Base-by-base conservation (phyloP, 2,113 vertebrate genomes). In the Ellobius talpinus region DNA sequence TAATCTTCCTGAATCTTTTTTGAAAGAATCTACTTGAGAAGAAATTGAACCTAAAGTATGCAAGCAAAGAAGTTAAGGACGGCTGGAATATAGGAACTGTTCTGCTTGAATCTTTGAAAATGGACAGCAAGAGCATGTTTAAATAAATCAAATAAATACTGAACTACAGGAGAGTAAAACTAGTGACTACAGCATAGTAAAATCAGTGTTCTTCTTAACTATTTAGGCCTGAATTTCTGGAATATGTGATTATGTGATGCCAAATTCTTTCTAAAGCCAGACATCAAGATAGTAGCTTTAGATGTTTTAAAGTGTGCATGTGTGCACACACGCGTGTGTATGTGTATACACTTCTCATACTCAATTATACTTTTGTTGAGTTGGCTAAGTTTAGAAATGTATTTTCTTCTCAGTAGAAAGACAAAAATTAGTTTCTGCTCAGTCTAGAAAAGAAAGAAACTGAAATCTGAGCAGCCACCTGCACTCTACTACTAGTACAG, bases 51-150 rank as follows among this genome's bases (percentile, higher is more conserved):
- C 42, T 91, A 91, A 11, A 94, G 9, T 39, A 79, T 91, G 42
- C 42, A 93, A 93, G n/a, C 42, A 93, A 93, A 95, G 39, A 31
- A 73, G 89, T 91, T 97, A 96, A 96, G 55, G 47, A 70, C 16
- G 29, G 29, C 12, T 73, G 24, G 36, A 36, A 94, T n/a, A 58
- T 74, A 6, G 70, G n/a, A 76, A 76, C 39, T 26, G 94, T 74
- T 84, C 31, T 65, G 45, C 21, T 26, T 90, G 26, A 42, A 84
- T 52, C 21, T 95, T 5, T 90, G 58, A 92, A 93, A 87, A 72
- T 12, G 47, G 7, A 79, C 10, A 81, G 31, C 5, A 94, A 74
- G 14, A 82, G 29, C 74, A 87, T 87, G 63, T 39, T 87, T 31
- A 61, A 66, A 33, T 76, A 91, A 72, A n/a, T 24, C 21, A 87